phyloP scores from a whole-genome alignment of 2,113 vertebrate genomes.

The Prunella fulvescens region DNA sequence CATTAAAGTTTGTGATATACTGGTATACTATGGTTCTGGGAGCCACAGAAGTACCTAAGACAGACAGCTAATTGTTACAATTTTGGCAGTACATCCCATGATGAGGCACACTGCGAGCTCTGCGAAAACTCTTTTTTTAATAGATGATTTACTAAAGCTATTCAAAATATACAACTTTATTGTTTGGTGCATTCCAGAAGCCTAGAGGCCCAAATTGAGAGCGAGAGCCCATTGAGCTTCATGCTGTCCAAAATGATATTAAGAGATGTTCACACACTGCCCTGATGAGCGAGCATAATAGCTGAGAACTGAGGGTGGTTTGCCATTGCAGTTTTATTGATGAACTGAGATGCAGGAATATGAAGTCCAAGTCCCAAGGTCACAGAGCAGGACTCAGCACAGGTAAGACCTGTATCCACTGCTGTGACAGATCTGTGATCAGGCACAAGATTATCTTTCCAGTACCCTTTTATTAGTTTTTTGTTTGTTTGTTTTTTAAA shows the following conservation, averaged over 20 bases:
- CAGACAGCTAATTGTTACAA: slow-evolving; percentile 53
- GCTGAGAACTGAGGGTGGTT: background rate
- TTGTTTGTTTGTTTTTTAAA: background rate
- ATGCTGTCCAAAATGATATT: slow-evolving; percentile 10
- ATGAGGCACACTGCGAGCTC: background rate
- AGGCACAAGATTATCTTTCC: background rate
- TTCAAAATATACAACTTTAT: slow-evolving; percentile 22
- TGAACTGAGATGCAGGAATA: background rate
- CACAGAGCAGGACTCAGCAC: background rate
- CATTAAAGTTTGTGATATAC: slow-evolving; percentile 13
- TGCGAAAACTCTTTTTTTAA: background rate
- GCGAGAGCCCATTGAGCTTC: background rate
- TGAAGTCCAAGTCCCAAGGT: background rate
- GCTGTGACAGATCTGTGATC: background rate
- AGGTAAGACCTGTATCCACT: background rate
- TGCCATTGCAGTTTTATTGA: background rate
- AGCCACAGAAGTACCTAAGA: slow-evolving; percentile 37
- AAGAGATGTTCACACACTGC: background rate
- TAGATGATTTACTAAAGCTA: slow-evolving; percentile 24
- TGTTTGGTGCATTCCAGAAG: background rate
- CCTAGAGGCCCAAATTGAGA: slow-evolving; percentile 6
- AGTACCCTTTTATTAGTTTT: background rate
- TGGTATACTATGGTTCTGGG: slow-evolving; percentile 2
- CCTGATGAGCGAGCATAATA: background rate
- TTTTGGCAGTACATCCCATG: slow-evolving; percentile 29